Base-by-base conservation (phyloP, 1,140 invertebrate species). In the Holcopasites calliopsidis region DNA sequence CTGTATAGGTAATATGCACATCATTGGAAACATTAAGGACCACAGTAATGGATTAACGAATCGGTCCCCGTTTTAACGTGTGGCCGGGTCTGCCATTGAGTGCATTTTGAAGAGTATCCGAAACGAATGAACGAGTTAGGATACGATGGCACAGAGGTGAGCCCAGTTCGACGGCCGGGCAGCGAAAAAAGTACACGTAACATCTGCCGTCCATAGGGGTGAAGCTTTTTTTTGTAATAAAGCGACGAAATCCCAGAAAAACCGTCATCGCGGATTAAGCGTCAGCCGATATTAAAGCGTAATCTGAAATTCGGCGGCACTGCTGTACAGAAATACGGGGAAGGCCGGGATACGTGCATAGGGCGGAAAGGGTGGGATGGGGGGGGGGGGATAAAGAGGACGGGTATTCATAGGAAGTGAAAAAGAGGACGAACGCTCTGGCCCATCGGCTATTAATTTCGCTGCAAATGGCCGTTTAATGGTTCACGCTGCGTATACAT, bases 211-310 rank as follows among this genome's bases (percentile, higher is more conserved):
- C 85, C 76, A 33, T 33, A 47, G 65, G 71, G 23, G n/a, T 38
- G 70, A 57, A 70, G 60, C 80, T 83, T 90, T 91, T 90, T 91
- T 91, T 91, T 91, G 89, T 88, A 90, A 91, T 91, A 90, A 91
- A 90, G 87, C 83, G 77, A 71, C 68, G 85, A 82, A 83, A 83
- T 86, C 79, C 72, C 68, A 76, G 83, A 87, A 89, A 90, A 90
- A 90, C 76, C 77, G 72, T 83, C 86, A 80, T 86, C 82, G 86
- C 87, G 82, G 85, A 88, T 89, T 88, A 87, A 86, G 85, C 87
- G 80, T 78, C 70, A 64, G 76, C 86, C 82, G 86, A 89, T 88
- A 87, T 88, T 88, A 83, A 86, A 88, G 79, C 77, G 85, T 83
- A 85, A 87, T 88, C 84, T 85, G 83, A 86, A 88, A 86, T 88